Conservation (phyloP, 2,113 vertebrate species). For the Variabilichromis moorii region DNA sequence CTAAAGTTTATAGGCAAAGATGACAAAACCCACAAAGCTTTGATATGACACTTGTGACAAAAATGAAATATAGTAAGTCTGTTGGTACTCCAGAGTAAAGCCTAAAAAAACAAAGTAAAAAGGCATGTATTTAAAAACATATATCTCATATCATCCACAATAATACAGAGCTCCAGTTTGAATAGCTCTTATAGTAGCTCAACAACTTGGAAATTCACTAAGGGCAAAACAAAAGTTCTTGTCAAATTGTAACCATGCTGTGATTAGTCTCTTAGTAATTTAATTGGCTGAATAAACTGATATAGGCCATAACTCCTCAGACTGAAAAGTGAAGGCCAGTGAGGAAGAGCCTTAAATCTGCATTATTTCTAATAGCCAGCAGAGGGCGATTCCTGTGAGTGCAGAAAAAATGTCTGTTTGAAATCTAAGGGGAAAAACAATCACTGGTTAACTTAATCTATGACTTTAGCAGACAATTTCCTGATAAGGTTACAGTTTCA, state of each 20-base stretch:
- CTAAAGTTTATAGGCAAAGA: neutral
- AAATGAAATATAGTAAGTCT: neutral
- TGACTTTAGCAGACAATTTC: neutral
- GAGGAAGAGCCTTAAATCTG: neutral
- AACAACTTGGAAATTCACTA: neutral
- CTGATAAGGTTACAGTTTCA: neutral
- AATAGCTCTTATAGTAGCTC: neutral
- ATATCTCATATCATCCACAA: neutral
- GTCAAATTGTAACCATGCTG: neutral
- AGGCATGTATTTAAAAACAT: neutral
- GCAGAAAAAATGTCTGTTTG: neutral
- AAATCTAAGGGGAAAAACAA: neutral
- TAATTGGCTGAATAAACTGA: neutral
- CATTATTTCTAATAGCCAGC: neutral
- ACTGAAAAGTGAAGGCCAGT: neutral
- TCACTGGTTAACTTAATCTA: neutral
- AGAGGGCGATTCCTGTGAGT: neutral
- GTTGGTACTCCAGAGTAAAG: neutral
- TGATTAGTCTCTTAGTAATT: neutral
- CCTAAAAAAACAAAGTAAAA: neutral
- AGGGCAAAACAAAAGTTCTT: neutral
- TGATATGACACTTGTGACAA: neutral
- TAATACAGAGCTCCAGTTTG: neutral
- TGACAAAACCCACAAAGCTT: neutral
- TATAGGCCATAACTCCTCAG: neutral